Percentiles rank a stretch among this genome's conserved stretches.
Evolutionary conservation across 2,888 invertebrate genomes (phyloP).

Genomic region (Cataglyphis albicans): DNA sequence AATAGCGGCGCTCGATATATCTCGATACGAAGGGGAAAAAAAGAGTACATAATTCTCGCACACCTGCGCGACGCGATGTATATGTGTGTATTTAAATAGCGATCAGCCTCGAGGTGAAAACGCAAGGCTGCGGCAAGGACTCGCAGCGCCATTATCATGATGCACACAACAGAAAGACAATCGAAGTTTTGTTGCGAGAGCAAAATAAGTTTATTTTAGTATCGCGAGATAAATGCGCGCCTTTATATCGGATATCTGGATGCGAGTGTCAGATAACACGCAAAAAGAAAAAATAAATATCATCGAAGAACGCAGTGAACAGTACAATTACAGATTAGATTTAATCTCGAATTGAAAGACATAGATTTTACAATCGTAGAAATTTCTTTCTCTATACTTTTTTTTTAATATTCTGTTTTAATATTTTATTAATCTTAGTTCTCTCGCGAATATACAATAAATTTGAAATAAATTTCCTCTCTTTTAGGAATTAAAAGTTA

Average conservation of each 20-base stretch:
- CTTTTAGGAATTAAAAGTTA: background rate
- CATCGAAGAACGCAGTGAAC: background rate
- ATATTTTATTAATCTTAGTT: background rate
- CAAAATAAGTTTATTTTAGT: constrained; percentile 15
- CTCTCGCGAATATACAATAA: background rate
- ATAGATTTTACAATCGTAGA: background rate
- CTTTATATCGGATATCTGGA: background rate
- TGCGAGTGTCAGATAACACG: background rate
- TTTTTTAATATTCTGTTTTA: background rate
- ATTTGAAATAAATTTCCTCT: background rate
- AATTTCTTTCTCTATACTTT: background rate
- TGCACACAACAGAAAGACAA: constrained; percentile 27
- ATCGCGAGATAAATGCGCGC: background rate
- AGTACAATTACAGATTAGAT: background rate
- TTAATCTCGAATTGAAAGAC: background rate
- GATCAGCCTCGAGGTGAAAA: constrained; percentile 79
- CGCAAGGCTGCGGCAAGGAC: constrained; percentile 82
- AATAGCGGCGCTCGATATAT: constrained; percentile 41
- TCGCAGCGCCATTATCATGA: constrained; percentile 68
- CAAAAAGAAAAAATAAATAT: background rate
- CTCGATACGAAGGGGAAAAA: constrained; percentile 4
- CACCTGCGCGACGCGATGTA: constrained; percentile 51
- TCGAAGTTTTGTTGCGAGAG: background rate
- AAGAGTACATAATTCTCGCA: constrained; percentile 29
- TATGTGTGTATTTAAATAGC: constrained; percentile 78